A percentile compares a stretch with the other conserved stretches of the same genome.
These are phyloP conservation scores for Ichneumoninae sp. DNA, from an alignment of 2,888 invertebrate species.

Conservation along the genomic window DNA sequence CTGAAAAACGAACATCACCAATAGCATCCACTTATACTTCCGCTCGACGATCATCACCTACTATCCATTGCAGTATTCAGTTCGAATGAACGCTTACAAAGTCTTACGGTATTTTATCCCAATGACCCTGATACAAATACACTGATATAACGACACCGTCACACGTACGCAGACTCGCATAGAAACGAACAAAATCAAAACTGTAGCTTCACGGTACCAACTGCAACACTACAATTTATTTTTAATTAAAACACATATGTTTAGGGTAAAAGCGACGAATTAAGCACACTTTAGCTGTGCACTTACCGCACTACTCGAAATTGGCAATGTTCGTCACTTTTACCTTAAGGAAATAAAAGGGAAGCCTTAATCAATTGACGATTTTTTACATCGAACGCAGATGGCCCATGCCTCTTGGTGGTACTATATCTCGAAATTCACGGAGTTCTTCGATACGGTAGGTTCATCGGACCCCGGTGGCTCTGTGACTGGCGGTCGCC, in stretches of 20 bases:
- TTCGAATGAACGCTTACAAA: constrained; percentile 4
- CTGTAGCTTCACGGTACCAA: constrained; percentile 27
- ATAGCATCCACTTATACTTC: constrained; percentile 44
- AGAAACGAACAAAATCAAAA: constrained; percentile 38
- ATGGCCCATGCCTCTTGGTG: constrained; percentile 98
- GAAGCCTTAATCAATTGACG: background rate
- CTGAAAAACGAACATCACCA: constrained; percentile 42
- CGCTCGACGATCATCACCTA: constrained; percentile 27
- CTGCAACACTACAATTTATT: constrained; percentile 30
- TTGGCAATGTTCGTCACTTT: no score
- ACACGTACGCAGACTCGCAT: constrained; percentile 64
- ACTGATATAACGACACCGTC: constrained; percentile 28
- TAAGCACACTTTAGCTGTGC: no score
- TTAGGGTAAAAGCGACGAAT: no score
- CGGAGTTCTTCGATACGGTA: constrained; percentile 98
- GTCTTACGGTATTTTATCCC: constrained; percentile 36
- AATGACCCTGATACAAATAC: constrained; percentile 37
- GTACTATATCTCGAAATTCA: constrained; percentile 98
- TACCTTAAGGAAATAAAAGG: background rate
- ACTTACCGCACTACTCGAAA: no score
- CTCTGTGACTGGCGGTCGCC: background rate
- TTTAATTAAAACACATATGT: constrained; percentile 26
- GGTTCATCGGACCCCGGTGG: constrained; percentile 82
- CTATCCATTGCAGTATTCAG: constrained; percentile 8
- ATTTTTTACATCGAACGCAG: constrained; percentile 85